Conservation (phyloP, 2,113 vertebrate genomes). For the Centropus unirufus region DNA sequence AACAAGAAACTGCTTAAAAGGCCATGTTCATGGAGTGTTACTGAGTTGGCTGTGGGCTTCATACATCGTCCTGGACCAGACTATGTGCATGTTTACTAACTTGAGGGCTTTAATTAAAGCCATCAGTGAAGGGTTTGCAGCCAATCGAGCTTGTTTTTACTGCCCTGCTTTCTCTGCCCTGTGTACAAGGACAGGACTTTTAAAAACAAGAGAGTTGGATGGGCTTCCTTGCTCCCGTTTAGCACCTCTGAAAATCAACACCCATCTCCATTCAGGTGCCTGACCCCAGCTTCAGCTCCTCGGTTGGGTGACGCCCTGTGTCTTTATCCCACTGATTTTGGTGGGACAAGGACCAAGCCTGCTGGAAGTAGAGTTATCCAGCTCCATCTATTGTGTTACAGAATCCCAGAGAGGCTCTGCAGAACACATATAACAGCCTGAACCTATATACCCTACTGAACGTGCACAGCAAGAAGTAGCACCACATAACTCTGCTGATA, state of each 20-base stretch:
- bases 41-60: not conserved
- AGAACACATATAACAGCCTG: not conserved
- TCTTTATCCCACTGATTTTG: not conserved
- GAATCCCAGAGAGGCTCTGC: not conserved
- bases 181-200: not conserved
- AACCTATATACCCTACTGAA: not conserved
- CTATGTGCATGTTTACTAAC: not conserved
- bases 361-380: not conserved
- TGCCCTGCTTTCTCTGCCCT: not conserved
- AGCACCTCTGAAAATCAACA: not conserved
- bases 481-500: not conserved
- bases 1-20: slow-evolving; percentile 33
- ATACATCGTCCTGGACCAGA: not conserved
- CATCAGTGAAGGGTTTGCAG: slow-evolving; percentile 19
- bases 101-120: slow-evolving; percentile 55
- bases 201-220: not conserved
- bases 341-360: not conserved
- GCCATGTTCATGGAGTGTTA: not conserved
- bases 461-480: not conserved
- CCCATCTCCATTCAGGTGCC: not conserved
- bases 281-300: not conserved
- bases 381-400: accelerated
- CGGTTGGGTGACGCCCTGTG: accelerated
- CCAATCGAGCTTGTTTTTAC: not conserved
- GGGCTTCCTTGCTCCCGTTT: not conserved